Evolutionary conservation across 2,888 invertebrate genomes (phyloP), one percentile per base, ranked within the genome.

Genomic region (Trissoscelio sp.): DNA sequence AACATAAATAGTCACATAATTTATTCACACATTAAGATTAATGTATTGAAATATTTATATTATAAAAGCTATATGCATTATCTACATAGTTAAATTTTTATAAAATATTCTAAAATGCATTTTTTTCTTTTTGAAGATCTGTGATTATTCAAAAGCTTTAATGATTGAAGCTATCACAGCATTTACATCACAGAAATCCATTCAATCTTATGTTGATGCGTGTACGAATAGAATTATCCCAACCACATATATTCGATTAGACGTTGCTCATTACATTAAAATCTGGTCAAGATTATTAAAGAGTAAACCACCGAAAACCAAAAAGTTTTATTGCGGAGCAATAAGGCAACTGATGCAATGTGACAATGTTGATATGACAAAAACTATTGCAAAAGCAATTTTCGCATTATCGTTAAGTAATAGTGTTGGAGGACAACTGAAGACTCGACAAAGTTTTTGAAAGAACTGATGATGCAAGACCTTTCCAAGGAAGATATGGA

Each of bases 241-340:
- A 11, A 18, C 0, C 4, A 72, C 69, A 5, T 83, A 83, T 44
- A 39, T 84, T 16, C 39, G 81, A 12, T 53, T 83, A 7, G 83
- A 83, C 24, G 78, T 83, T 4, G 83, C 83, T 2, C 81, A 83
- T 69, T 74, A 58, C 12, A 67, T 83, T 3, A 83, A 79, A 55
- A 60, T 14, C 11, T 72, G 60, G 58, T 24, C 7, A 3, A 46
- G 46, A 2, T 28, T 53, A 11, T 3, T 67, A 7, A 53, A 55
- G 12, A 34, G 2, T 34, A 11, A 9, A 6, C 5, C 2, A 9
- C 34, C 34, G 11, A 44, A 14, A 12, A 44, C 53, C 20, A 66
- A 53, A 24, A 51, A 39, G 18, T 66, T 66, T 20, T 67, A 67
- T 9, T 16, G 51, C 1, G 37, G 22, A 2, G 20, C 53, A 11